Evolutionary conservation across 2,888 invertebrate species (phyloP).

Genomic region (Pterobdella sp.): DNA sequence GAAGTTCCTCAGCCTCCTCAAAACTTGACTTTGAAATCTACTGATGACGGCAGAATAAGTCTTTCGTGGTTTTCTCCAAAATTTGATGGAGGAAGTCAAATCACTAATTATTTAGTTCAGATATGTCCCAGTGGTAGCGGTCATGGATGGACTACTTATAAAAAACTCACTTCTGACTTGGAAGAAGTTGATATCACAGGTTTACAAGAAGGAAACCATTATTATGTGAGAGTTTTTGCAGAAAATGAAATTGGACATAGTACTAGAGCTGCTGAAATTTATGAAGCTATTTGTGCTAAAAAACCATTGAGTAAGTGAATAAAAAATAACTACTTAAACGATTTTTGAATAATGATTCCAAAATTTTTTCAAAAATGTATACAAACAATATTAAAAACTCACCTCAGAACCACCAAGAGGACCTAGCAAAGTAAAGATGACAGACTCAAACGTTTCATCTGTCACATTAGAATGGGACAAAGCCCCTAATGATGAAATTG

Average conservation of each 20-base stretch:
- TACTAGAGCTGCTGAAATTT: conserved; percentile 40
- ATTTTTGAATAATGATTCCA: not conserved
- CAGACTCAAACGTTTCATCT: conserved; percentile 7
- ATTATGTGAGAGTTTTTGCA: conserved; percentile 76
- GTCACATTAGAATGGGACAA: conserved; percentile 43
- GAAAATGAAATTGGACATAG: conserved; percentile 69
- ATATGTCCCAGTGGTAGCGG: conserved; percentile 39
- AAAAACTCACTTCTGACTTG: conserved; percentile 75
- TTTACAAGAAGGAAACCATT: conserved; percentile 47
- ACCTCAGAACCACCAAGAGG: conserved; percentile 20
- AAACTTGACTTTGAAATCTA: conserved; percentile 19
- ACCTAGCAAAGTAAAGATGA: conserved; percentile 23
- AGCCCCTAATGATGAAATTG: conserved; percentile 44
- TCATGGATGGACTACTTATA: conserved; percentile 73
- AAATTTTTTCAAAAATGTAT: not conserved
- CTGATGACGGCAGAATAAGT: conserved; percentile 23
- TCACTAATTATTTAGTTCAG: conserved; percentile 46
- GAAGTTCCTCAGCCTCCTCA: conserved; percentile 25
- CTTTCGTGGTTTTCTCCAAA: conserved; percentile 46
- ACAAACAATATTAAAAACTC: not conserved
- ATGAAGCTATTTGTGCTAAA: conserved; percentile 35
- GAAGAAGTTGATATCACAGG: conserved; percentile 38
- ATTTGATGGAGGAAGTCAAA: conserved; percentile 43
- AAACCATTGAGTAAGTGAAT: conserved; percentile 43
- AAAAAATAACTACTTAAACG: not conserved